Conservation (phyloP, 2,113 vertebrate species). For the Diphyllodes magnificus region DNA sequence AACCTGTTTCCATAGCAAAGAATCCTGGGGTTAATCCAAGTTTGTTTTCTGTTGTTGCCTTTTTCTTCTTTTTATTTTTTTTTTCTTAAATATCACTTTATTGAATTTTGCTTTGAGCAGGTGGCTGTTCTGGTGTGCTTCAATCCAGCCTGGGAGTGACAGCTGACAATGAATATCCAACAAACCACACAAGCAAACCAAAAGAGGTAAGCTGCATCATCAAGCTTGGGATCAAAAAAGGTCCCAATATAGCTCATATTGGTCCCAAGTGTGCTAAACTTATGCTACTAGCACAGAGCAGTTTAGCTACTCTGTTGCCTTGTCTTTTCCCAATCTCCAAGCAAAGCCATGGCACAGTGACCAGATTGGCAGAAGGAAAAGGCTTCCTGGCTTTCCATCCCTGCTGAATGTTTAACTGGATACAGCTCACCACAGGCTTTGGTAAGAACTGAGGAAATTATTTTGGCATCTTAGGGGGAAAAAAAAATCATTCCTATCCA, state of each 20-base stretch:
- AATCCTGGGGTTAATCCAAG: conserved; percentile 71
- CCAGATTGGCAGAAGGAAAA: neutral
- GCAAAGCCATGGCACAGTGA: neutral
- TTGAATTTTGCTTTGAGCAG: conserved; percentile 61
- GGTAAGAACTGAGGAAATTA: neutral
- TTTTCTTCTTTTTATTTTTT: neutral
- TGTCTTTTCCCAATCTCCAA: neutral
- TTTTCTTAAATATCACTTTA: conserved; percentile 57
- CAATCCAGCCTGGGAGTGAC: conserved; percentile 9
- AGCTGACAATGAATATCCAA: conserved; percentile 21
- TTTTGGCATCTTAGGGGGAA: neutral
- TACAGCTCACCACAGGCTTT: neutral
- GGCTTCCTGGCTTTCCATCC: neutral
- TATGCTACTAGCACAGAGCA: neutral
- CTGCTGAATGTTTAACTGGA: neutral
- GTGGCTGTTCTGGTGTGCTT: conserved; percentile 24
- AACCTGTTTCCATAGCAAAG: conserved; percentile 80
- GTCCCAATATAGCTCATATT: neutral
- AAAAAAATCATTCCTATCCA: neutral
- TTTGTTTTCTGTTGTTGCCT: neutral
- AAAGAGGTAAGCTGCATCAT: neutral
- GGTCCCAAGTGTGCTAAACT: neutral
- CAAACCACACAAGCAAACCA: neutral
- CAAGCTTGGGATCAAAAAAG: neutral
- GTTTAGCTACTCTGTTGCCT: neutral